These are phyloP conservation scores for Martes flavigula DNA, from an alignment of 2,797 vertebrate species.

Conservation along the genomic window DNA sequence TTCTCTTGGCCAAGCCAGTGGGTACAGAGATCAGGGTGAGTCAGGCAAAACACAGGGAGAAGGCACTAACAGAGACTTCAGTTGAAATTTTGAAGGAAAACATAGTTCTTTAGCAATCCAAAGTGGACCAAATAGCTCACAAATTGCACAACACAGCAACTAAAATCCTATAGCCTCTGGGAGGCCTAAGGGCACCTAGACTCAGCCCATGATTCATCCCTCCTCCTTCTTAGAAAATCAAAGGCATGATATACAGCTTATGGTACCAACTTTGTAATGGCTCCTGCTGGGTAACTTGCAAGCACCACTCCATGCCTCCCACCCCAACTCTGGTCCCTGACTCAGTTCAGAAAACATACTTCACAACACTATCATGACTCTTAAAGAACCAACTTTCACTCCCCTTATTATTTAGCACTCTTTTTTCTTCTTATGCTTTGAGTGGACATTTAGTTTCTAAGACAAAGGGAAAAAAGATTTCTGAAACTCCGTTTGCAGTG, in stretches of 20 bases:
- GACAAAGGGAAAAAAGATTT: not conserved
- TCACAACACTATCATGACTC: not conserved
- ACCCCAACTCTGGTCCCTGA: not conserved
- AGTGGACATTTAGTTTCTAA: conserved; percentile 18
- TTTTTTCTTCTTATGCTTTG: not conserved
- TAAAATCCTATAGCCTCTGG: conserved; percentile 38
- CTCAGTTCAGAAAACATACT: not conserved
- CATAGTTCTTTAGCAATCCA: conserved; percentile 63
- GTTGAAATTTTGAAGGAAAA: conserved; percentile 70
- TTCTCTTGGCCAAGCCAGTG: not conserved
- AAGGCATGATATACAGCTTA: conserved; percentile 5
- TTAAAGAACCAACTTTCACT: not conserved
- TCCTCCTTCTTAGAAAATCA: conserved; percentile 57
- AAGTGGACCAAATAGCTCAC: conserved; percentile 55
- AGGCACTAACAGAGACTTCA: conserved; percentile 43
- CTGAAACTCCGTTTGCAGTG: not conserved
- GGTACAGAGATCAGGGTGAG: not conserved
- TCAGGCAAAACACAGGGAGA: conserved; percentile 1
- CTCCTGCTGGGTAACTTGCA: not conserved
- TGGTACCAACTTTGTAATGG: not conserved
- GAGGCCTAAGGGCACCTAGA: conserved; percentile 26
- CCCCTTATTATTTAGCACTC: not conserved
- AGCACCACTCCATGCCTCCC: not conserved
- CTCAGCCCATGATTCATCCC: conserved; percentile 19
- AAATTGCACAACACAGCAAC: conserved; percentile 14